Evolutionary conservation across 1,140 invertebrate species (phyloP).

Genomic region (Drosophila parvula): DNA sequence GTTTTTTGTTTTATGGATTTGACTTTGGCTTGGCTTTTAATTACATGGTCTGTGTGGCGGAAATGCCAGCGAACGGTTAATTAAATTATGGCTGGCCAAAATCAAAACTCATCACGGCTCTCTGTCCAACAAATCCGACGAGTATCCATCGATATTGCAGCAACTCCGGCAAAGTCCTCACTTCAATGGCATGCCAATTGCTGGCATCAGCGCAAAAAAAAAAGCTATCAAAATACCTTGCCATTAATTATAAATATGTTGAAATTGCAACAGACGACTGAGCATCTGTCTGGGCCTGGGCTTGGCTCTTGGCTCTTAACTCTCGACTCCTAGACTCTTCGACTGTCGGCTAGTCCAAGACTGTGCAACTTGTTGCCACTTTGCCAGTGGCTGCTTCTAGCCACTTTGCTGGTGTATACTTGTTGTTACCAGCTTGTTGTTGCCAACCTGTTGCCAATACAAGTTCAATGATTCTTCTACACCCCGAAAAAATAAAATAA

Average conservation of each 20-base stretch:
- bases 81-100: slow-evolving; percentile 51
- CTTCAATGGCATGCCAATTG: slow-evolving; percentile 76
- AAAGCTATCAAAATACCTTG: slow-evolving; percentile 75
- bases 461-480: slow-evolving; percentile 77
- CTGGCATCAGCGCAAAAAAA: slow-evolving; percentile 40
- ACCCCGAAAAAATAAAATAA: slow-evolving; percentile 23
- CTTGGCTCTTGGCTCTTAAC: slow-evolving; percentile 31
- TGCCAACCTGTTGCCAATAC: slow-evolving; percentile 55
- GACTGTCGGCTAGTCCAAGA: slow-evolving; percentile 25
- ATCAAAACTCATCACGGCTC: slow-evolving; percentile 35
- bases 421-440: slow-evolving; percentile 29
- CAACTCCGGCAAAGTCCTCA: slow-evolving; percentile 22
- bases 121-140: slow-evolving; percentile 1
- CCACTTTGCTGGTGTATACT: slow-evolving; percentile 20
- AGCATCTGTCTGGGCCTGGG: slow-evolving; percentile 56
- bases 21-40: slow-evolving; percentile 67
- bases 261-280: slow-evolving; percentile 67
- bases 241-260: slow-evolving; percentile 82
- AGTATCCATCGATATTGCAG: slow-evolving; percentile 39
- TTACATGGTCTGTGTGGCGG: slow-evolving; percentile 67
- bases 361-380: slow-evolving; percentile 60
- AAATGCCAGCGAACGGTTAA: slow-evolving; percentile 70
- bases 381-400: slow-evolving; percentile 22
- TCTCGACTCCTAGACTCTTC: slow-evolving; percentile 19
- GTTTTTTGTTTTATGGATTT: slow-evolving; percentile 45